Conservation (phyloP, 2,113 vertebrate species). For the Pollachius pollachius region DNA sequence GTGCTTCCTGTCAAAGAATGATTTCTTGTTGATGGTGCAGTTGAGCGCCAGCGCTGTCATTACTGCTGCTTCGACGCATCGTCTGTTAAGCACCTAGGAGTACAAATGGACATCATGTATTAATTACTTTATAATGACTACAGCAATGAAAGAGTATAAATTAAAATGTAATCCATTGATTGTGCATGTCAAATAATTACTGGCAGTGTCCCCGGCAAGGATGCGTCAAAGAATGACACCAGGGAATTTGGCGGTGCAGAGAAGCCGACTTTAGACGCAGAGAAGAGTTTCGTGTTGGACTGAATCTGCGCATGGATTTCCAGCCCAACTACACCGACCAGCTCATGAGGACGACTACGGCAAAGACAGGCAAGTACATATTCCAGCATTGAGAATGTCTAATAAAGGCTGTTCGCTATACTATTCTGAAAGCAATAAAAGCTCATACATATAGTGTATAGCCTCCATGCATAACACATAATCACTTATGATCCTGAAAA, state of each 20-base stretch:
- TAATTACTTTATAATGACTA: not conserved
- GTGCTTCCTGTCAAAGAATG: constrained; percentile 97
- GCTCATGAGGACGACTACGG: constrained; percentile 70
- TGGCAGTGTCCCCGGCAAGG: constrained; percentile 94
- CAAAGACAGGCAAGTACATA: not conserved
- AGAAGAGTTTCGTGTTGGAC: constrained; percentile 93
- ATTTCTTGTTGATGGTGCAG: constrained; percentile 92
- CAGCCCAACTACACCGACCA: constrained; percentile 89
- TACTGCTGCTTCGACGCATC: constrained; percentile 93
- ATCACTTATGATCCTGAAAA: constrained; percentile 14
- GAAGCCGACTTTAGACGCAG: constrained; percentile 85
- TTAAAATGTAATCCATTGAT: not conserved
- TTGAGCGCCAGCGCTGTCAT: constrained; percentile 91
- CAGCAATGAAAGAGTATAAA: not conserved
- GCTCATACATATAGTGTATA: not conserved
- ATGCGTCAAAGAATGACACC: constrained; percentile 95
- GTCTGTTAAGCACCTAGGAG: constrained; percentile 88
- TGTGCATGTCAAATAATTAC: constrained; percentile 63
- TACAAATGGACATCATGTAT: constrained; percentile 8
- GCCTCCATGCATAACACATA: not conserved
- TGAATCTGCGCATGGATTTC: constrained; percentile 96
- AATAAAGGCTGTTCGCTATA: no score
- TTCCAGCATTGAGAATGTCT: no score
- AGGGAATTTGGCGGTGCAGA: constrained; percentile 89
- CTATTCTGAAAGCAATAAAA: no score